Base-by-base conservation (phyloP, 2,113 vertebrate genomes). In the Ploceus nigricollis region DNA sequence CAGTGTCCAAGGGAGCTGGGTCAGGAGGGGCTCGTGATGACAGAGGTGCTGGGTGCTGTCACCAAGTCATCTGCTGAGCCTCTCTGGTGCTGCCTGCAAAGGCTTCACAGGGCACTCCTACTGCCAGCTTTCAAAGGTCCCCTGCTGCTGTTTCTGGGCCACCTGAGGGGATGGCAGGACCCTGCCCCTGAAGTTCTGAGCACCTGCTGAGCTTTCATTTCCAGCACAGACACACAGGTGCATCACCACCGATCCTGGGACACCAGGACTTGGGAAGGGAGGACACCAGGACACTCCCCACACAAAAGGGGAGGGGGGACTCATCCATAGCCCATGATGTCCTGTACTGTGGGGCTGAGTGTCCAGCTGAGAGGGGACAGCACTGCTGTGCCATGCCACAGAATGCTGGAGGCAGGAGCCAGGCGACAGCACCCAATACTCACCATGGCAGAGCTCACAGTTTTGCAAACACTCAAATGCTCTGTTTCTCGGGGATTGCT, bases 341-440 rank as follows among this genome's bases (percentile, higher is more conserved):
- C 20, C 63, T 3, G 3, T 6, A 15, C 47, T 45, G 2, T 0
- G 6, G n/a, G n/a, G 42, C 22, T 1, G 2, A 65, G 22, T 10
- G 40, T 13, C 33, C 45, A 61, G 33, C 42, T 80, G n/a, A 57
- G 76, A 79, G 47, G 51, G 28, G 9, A 75, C 53, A 69, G 58
- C 33, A 47, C 18, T 51, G 77, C 63, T 3, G 9, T 22, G 72
- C 72, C 44, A 37, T 0, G 24, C 13, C 37, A 37, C 2, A 40
- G 57, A 50, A 13, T 6, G 30, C 39, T 47, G 58, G 58, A 42
- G 58, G 53, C 37, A 44, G 71, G 18, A 64, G 25, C 31, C 63
- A 57, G 54, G 68, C 39, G 50, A 37, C 40, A 63, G 35, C 39
- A 57, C 19, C 51, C 64, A 40, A 6, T 3, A 22, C 20, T 35